Percentiles rank a stretch among this genome's conserved stretches.
Evolutionary conservation across 2,113 vertebrate species (phyloP).

Genomic region (Oreochromis spilurus): DNA sequence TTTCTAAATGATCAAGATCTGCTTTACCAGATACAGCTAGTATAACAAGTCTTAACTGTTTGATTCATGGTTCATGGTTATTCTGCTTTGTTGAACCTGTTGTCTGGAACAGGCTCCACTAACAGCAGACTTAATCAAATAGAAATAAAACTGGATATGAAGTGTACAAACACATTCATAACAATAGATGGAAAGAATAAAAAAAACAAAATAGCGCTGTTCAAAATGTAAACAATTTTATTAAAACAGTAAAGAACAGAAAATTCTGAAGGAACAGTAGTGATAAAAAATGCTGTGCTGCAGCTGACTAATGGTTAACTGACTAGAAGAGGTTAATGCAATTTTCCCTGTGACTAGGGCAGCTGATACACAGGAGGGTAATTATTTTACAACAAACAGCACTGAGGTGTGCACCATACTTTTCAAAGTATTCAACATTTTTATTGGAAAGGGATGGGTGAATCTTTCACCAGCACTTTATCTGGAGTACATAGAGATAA

Average conservation of each 20-base stretch:
- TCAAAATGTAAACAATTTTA: not conserved
- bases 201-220: not conserved
- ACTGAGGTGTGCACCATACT: not conserved
- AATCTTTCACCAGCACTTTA: not conserved
- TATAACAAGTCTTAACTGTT: not conserved
- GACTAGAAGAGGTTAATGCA: not conserved
- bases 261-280: not conserved
- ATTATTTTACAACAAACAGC: not conserved
- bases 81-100: not conserved
- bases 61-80: not conserved
- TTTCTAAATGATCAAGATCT: not conserved
- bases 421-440: not conserved
- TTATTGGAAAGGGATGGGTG: not conserved
- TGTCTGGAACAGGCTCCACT: not conserved
- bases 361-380: not conserved
- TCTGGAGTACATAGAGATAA: not conserved
- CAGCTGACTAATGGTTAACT: not conserved
- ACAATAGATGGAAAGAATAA: not conserved
- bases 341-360: not conserved
- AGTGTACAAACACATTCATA: not conserved
- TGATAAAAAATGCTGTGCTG: not conserved
- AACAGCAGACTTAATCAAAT: not conserved
- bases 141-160: not conserved
- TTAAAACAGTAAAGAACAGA: not conserved
- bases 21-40: not conserved